phyloP scores from a whole-genome alignment of 2,888 invertebrate genomes.

The Tetanocera ferruginea region DNA sequence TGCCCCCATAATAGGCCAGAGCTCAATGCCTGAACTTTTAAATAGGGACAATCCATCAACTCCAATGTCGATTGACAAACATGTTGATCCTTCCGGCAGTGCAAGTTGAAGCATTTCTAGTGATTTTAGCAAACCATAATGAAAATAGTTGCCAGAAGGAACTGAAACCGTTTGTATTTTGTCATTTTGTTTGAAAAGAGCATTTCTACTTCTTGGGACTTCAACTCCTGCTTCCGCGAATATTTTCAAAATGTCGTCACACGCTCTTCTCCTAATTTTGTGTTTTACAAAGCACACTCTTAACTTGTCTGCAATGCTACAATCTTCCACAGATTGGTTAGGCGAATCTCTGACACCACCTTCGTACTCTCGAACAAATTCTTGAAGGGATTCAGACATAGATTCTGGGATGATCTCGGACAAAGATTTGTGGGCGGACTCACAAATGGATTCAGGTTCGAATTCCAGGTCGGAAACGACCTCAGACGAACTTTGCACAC shows the following conservation, averaged over 20 bases:
- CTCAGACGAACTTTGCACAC: no score
- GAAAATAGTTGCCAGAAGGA: background rate
- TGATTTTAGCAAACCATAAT: background rate
- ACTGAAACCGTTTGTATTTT: background rate
- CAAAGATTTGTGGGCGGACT: no score
- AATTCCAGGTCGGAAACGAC: no score
- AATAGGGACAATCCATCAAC: constrained; percentile 12
- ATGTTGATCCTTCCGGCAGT: background rate
- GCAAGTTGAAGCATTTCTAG: background rate
- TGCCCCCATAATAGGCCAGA: constrained; percentile 37
- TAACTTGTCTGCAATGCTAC: no score
- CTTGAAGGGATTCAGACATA: no score
- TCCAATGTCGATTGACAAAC: constrained; percentile 13
- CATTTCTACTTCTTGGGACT: background rate
- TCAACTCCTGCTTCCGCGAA: background rate
- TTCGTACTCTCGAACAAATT: no score
- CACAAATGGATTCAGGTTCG: no score
- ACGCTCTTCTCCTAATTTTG: no score
- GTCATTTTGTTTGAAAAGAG: background rate
- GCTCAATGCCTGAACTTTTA: constrained; percentile 4
- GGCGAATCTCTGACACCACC: no score
- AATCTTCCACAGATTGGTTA: no score
- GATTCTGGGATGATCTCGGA: no score
- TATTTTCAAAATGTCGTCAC: background rate
- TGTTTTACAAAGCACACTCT: no score